Conservation (phyloP, 2,113 vertebrate genomes). For the Solea senegalensis region DNA sequence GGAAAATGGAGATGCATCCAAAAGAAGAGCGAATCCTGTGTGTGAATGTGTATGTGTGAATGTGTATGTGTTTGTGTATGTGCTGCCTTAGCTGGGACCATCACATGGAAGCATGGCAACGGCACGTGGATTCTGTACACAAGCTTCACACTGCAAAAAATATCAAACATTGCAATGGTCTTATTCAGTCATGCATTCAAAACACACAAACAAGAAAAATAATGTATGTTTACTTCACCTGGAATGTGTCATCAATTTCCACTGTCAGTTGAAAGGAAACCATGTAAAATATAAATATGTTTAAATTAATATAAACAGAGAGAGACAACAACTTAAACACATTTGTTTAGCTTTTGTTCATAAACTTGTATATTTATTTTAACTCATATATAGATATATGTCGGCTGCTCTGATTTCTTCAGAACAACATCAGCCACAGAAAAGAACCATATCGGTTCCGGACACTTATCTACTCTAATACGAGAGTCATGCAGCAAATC, state of each 20-base stretch:
- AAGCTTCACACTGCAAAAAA: slow-evolving; percentile 8
- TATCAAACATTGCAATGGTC: neutral
- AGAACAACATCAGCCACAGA: neutral
- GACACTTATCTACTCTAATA: neutral
- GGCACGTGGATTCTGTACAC: slow-evolving; percentile 3
- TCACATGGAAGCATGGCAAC: slow-evolving; percentile 6
- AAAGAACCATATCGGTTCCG: neutral
- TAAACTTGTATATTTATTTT: too few species aligned
- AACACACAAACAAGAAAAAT: neutral
- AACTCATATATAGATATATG: too few species aligned
- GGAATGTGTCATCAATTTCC: too few species aligned
- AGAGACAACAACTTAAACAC: too few species aligned
- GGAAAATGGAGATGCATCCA: slow-evolving; percentile 23
- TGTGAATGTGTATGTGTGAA: slow-evolving; percentile 1
- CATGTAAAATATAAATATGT: neutral
- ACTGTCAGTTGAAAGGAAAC: too few species aligned
- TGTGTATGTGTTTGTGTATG: slow-evolving; percentile 3
- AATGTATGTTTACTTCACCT: too few species aligned
- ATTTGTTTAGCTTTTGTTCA: too few species aligned
- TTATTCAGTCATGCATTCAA: neutral
- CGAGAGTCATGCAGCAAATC: neutral
- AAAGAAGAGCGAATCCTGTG: slow-evolving; percentile 11
- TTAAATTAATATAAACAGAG: neutral
- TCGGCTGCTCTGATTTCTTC: neutral
- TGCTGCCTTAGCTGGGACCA: slow-evolving; percentile 1